phyloP scores from a whole-genome alignment of 2,888 invertebrate species.

The Hirtodrosophila duncani region DNA sequence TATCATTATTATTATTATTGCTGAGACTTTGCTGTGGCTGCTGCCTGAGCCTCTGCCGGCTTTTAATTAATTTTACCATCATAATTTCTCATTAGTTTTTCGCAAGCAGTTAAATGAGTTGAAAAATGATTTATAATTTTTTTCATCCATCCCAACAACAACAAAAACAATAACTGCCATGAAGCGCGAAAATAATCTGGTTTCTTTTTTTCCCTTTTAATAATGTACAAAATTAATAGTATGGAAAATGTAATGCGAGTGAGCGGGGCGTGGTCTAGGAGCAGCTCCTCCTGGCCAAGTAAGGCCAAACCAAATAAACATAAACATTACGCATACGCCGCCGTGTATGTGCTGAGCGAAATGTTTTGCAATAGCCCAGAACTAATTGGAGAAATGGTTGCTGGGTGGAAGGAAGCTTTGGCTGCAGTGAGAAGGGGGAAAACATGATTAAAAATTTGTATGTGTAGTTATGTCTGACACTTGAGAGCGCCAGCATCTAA shows the following conservation, averaged over 20 bases:
- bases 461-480: conserved; percentile 22
- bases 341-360: conserved; percentile 18
- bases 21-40: conserved; percentile 33
- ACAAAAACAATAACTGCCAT: too few relatives aligned
- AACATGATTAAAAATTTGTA: neutral
- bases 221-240: conserved; percentile 50
- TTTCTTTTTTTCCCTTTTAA: conserved; percentile 23
- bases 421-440: neutral
- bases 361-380: conserved; percentile 36
- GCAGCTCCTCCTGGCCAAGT: conserved; percentile 12
- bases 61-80: conserved; percentile 62
- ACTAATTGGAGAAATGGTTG: conserved; percentile 51
- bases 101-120: conserved; percentile 61
- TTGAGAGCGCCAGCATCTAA: conserved; percentile 29
- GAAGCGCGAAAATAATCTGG: too few relatives aligned
- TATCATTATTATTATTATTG: conserved; percentile 29
- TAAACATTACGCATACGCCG: conserved; percentile 63
- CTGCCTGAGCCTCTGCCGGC: too few relatives aligned
- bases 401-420: conserved; percentile 1
- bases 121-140: conserved; percentile 60
- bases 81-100: conserved; percentile 53
- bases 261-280: conserved; percentile 15
- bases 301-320: too few relatives aligned
- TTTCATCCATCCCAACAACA: conserved; percentile 9
- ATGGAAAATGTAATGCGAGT: conserved; percentile 56